Conservation (phyloP, 2,113 vertebrate species). For the Oncorhynchus tshawytscha region DNA sequence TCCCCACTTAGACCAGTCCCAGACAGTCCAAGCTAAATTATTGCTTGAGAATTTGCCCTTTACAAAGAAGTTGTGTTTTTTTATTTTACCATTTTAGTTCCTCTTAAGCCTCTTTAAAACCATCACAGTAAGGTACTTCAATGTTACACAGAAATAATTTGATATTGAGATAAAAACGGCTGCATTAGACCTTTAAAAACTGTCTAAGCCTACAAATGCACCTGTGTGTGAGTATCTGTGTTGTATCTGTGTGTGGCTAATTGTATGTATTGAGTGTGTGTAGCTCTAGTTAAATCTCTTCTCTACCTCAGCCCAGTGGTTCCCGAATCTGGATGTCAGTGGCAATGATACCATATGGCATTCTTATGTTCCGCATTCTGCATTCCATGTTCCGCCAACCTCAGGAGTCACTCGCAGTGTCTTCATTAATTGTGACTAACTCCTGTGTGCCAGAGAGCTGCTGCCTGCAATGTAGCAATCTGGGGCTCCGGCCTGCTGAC, state of each 20-base stretch:
- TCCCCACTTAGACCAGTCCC: no score
- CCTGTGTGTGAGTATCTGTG: slow-evolving; percentile 17
- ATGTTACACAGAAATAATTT: no score
- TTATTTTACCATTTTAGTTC: no score
- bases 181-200: no score
- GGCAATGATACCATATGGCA: slow-evolving; percentile 63
- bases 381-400: slow-evolving; percentile 51
- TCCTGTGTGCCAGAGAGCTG: slow-evolving; percentile 47
- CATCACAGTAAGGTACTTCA: no score
- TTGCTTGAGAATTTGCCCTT: no score
- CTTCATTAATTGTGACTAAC: slow-evolving; percentile 70
- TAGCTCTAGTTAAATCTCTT: neutral
- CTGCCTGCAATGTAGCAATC: neutral
- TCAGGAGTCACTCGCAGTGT: slow-evolving; percentile 56
- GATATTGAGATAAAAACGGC: no score
- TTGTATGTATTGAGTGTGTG: neutral
- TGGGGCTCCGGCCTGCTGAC: slow-evolving; percentile 50
- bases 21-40: no score
- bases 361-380: slow-evolving; percentile 44
- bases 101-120: no score
- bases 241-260: neutral
- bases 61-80: no score
- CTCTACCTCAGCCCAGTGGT: neutral
- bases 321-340: slow-evolving; percentile 23
- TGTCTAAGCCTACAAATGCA: slow-evolving; percentile 11